Conservation (phyloP, 2,888 invertebrate species). For the Eupithecia tripunctaria region DNA sequence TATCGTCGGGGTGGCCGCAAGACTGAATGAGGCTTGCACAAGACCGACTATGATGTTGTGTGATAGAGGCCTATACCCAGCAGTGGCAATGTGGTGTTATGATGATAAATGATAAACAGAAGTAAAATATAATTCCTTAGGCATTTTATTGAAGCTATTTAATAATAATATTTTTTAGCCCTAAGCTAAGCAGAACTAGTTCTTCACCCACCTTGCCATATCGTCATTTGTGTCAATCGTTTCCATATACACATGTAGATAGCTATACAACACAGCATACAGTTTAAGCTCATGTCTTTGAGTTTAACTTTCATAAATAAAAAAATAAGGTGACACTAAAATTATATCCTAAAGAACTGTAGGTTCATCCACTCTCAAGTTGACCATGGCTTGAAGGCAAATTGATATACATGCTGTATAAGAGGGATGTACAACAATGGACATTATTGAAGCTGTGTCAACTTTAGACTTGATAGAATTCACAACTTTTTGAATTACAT, state of each 20-base stretch:
- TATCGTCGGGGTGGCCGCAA: background rate
- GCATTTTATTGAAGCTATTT: background rate
- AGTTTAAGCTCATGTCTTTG: no score
- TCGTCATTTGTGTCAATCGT: background rate
- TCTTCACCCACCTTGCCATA: no score
- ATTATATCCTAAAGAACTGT: no score
- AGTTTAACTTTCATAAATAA: no score
- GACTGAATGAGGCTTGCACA: background rate
- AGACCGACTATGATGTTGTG: background rate
- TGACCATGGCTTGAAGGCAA: no score
- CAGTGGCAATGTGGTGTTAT: background rate
- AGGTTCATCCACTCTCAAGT: no score
- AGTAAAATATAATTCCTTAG: conserved; percentile 33
- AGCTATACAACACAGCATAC: background rate
- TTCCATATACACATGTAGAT: background rate
- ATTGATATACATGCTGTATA: no score
- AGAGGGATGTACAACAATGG: no score
- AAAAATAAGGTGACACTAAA: no score
- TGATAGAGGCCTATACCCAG: background rate
- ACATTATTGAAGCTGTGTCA: background rate
- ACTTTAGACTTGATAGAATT: background rate
- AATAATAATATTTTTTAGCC: no score
- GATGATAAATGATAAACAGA: background rate
- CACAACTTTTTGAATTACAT: conserved; percentile 40
- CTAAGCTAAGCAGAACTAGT: no score